These are phyloP conservation scores for Rhincodon typus DNA, from an alignment of 2,797 vertebrate species.

Conservation along the genomic window DNA sequence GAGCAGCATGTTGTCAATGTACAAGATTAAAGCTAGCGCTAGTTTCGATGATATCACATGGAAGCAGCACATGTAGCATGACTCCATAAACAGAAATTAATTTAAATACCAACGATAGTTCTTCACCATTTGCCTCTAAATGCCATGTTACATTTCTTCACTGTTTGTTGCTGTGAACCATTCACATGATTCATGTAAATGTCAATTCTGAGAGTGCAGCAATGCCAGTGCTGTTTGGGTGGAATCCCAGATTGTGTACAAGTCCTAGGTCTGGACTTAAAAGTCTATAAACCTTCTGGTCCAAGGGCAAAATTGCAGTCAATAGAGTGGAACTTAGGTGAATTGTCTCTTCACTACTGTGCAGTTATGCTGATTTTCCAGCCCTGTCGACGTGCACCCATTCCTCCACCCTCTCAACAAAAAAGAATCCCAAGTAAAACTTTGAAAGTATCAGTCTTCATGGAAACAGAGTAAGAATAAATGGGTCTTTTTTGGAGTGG, in stretches of 20 bases:
- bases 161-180: too few relatives aligned
- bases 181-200: not conserved
- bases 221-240: not conserved
- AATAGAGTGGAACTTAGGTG: not conserved
- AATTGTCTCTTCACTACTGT: not conserved
- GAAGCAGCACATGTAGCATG: not conserved
- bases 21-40: not conserved
- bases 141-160: not conserved
- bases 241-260: not conserved
- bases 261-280: not conserved
- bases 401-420: too few relatives aligned
- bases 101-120: not conserved
- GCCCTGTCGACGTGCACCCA: not conserved
- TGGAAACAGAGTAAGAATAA: too few relatives aligned
- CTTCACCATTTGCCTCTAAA: too few relatives aligned
- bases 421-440: not conserved
- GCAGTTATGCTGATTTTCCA: not conserved
- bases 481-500: too few relatives aligned
- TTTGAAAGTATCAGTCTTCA: not conserved
- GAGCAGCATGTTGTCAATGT: not conserved
- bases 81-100: not conserved
- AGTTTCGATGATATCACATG: not conserved
- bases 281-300: not conserved
- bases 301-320: not conserved
- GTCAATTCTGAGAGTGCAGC: not conserved